Evolutionary conservation across 1,140 invertebrate species (phyloP).

Genomic region (Pseudobourletiella spinata): DNA sequence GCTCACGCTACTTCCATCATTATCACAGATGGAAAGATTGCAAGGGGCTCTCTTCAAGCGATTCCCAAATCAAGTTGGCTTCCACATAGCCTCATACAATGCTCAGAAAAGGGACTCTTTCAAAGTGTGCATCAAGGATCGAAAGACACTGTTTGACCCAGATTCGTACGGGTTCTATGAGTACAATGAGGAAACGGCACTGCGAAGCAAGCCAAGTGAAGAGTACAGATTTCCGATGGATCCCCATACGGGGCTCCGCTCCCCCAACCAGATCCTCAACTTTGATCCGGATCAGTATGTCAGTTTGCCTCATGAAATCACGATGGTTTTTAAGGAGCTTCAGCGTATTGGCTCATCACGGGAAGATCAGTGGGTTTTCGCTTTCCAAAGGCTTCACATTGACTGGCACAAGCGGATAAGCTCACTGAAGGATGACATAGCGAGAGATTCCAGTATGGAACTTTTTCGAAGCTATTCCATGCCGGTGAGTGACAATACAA

Average conservation of each 20-base stretch:
- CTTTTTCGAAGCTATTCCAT: background rate
- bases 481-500: background rate
- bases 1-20: slow-evolving; percentile 23
- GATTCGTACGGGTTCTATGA: slow-evolving; percentile 12
- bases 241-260: background rate
- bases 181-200: slow-evolving; percentile 17
- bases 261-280: background rate
- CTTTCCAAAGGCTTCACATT: slow-evolving; percentile 17
- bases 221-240: background rate
- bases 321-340: slow-evolving; percentile 20
- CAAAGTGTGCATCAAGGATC: background rate
- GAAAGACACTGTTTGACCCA: slow-evolving; percentile 22
- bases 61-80: slow-evolving; percentile 20
- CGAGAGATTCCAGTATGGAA: slow-evolving; percentile 9
- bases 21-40: slow-evolving; percentile 16
- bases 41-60: slow-evolving; percentile 10
- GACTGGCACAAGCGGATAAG: slow-evolving; percentile 23
- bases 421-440: slow-evolving; percentile 22
- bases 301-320: slow-evolving; percentile 3
- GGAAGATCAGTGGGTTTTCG: slow-evolving; percentile 28
- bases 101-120: background rate
- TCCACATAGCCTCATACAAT: slow-evolving; percentile 19
- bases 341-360: slow-evolving; percentile 21
- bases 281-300: background rate
- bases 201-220: background rate